These are phyloP conservation scores for Pempheris klunzingeri DNA, from an alignment of 2,797 vertebrate genomes.

Conservation along the genomic window DNA sequence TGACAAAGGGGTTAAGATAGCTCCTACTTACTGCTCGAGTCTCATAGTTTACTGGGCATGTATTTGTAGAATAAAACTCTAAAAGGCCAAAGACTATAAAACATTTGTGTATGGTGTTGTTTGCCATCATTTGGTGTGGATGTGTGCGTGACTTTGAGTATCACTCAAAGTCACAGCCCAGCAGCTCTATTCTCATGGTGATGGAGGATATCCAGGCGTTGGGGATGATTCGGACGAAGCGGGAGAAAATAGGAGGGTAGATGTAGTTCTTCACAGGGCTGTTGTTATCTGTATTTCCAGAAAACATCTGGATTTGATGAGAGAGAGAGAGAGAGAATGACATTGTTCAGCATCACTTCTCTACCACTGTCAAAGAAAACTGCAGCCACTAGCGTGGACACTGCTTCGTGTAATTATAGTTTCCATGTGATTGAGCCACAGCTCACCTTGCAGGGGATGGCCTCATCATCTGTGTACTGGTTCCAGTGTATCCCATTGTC, in stretches of 20 bases:
- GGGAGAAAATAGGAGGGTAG: constrained; percentile 92
- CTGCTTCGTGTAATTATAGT: neutral
- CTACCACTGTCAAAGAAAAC: neutral
- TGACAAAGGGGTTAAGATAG: neutral
- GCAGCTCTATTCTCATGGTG: constrained; percentile 93
- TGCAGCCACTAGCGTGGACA: neutral
- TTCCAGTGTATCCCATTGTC: constrained; percentile 88
- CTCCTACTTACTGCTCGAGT: neutral
- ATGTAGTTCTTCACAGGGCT: constrained; percentile 91
- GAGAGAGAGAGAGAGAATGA: neutral
- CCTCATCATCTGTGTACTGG: constrained; percentile 85
- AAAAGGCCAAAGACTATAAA: too few relatives aligned
- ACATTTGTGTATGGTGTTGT: neutral
- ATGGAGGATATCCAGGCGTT: constrained; percentile 88
- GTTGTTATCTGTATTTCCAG: constrained; percentile 88
- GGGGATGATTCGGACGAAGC: constrained; percentile 92
- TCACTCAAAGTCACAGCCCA: constrained; percentile 92
- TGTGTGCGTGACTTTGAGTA: neutral
- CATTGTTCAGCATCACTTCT: neutral
- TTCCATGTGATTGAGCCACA: neutral
- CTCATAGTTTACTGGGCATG: neutral
- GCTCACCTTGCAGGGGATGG: constrained; percentile 86
- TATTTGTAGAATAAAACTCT: neutral
- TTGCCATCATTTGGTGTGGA: neutral
- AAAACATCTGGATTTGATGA: constrained; percentile 85